phyloP scores from a whole-genome alignment of 2,888 invertebrate species.

The Ornithoptera alexandrae region DNA sequence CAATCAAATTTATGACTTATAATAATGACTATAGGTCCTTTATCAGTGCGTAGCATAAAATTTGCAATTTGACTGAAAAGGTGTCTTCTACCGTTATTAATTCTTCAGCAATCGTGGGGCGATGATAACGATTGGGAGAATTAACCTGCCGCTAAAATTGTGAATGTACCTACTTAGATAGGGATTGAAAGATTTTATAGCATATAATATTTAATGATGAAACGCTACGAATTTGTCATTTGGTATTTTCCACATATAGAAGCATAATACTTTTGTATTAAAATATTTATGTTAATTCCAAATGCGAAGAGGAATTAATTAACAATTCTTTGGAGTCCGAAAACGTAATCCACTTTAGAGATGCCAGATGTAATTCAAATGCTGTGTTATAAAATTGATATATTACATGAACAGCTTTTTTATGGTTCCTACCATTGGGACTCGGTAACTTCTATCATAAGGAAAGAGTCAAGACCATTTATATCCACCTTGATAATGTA shows the following conservation, averaged over 20 bases:
- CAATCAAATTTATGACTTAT: constrained; percentile 80
- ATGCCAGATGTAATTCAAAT: background rate
- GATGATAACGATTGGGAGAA: constrained; percentile 74
- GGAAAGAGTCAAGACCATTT: too few relatives aligned
- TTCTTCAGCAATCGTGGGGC: constrained; percentile 75
- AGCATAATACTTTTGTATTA: background rate
- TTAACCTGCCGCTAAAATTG: constrained; percentile 70
- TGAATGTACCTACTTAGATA: constrained; percentile 28
- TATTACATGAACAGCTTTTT: too few relatives aligned
- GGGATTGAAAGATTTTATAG: constrained; percentile 41
- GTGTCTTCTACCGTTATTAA: constrained; percentile 77
- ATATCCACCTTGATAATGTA: too few relatives aligned
- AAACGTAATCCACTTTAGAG: background rate
- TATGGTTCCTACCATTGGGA: too few relatives aligned
- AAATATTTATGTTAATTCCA: background rate
- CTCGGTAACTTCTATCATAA: too few relatives aligned
- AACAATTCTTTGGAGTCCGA: background rate
- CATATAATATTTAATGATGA: constrained; percentile 10
- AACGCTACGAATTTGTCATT: constrained; percentile 6
- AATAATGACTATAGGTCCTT: constrained; percentile 78
- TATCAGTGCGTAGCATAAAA: constrained; percentile 73
- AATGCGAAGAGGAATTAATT: too few relatives aligned
- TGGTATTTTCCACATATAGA: background rate
- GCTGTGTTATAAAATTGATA: background rate
- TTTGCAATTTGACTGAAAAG: constrained; percentile 77